phyloP scores from a whole-genome alignment of 2,888 invertebrate species.

The Quadriops clusia region DNA sequence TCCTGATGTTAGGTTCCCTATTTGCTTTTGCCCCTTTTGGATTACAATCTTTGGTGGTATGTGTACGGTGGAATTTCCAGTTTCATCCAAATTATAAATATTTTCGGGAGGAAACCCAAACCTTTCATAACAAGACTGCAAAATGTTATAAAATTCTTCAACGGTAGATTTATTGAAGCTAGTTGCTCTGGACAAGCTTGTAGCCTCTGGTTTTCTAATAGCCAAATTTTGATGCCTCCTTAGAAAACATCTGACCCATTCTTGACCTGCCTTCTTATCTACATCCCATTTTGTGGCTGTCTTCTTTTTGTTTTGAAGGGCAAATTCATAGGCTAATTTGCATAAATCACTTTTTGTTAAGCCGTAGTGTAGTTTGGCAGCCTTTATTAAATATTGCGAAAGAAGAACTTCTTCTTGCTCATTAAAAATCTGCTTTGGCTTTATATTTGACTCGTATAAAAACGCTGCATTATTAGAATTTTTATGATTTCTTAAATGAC shows the following conservation, averaged over 20 bases:
- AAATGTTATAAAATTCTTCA: conserved; percentile 19
- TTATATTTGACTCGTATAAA: too few relatives aligned
- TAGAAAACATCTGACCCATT: conserved; percentile 17
- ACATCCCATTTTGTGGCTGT: conserved; percentile 6
- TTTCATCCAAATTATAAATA: conserved; percentile 28
- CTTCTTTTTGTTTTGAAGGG: conserved; percentile 6
- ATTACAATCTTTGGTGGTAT: conserved; percentile 25
- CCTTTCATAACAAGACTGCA: conserved; percentile 13
- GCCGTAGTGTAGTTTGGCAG: conserved; percentile 4
- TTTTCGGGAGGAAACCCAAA: neutral
- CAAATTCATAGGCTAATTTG: conserved; percentile 5
- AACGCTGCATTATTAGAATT: too few relatives aligned
- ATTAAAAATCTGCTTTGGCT: too few relatives aligned
- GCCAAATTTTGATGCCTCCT: conserved; percentile 15
- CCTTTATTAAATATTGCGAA: conserved; percentile 4
- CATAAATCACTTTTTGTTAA: conserved; percentile 4
- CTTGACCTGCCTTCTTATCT: conserved; percentile 12
- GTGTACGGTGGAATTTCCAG: conserved; percentile 27
- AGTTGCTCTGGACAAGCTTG: conserved; percentile 15
- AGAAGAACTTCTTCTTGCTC: conserved; percentile 5
- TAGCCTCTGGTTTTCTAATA: conserved; percentile 16
- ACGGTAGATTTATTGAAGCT: conserved; percentile 20
- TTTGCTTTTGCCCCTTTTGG: conserved; percentile 26
- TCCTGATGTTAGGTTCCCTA: conserved; percentile 27
- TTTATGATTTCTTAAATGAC: too few relatives aligned